phyloP scores from a whole-genome alignment of 2,113 vertebrate genomes.

The Muntiacus muntjak region DNA sequence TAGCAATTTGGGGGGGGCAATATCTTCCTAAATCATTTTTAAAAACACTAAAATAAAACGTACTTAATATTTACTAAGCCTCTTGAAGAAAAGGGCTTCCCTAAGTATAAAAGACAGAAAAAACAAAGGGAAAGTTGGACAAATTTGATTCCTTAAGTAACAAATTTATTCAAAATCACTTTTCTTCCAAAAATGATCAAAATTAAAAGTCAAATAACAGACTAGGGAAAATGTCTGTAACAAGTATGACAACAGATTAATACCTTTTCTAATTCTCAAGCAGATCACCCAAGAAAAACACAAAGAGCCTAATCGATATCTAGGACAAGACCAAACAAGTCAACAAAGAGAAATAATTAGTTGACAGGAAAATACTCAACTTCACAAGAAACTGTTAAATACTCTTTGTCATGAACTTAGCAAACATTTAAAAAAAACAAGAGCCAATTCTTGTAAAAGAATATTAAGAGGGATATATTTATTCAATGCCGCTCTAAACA shows the following conservation, averaged over 20 bases:
- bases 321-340: constrained; percentile 20
- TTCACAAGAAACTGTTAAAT: constrained; percentile 18
- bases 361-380: constrained; percentile 18
- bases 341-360: background rate
- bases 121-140: constrained; percentile 6
- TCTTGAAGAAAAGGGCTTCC: constrained; percentile 11
- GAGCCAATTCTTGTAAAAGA: background rate
- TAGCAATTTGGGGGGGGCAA: background rate
- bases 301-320: background rate
- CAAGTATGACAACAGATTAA: constrained; percentile 19
- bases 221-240: background rate
- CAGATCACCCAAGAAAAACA: background rate
- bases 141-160: constrained; percentile 46
- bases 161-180: background rate
- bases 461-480: background rate
- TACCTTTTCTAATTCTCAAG: background rate
- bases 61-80: constrained; percentile 14
- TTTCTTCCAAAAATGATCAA: constrained; percentile 35
- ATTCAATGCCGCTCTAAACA: background rate
- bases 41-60: constrained; percentile 16
- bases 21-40: background rate
- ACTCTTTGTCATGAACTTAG: background rate
- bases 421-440: background rate
- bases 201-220: constrained; percentile 36
- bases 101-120: background rate